Evolutionary conservation across 2,113 vertebrate species (phyloP).

Genomic region (Apodemus sylvaticus): DNA sequence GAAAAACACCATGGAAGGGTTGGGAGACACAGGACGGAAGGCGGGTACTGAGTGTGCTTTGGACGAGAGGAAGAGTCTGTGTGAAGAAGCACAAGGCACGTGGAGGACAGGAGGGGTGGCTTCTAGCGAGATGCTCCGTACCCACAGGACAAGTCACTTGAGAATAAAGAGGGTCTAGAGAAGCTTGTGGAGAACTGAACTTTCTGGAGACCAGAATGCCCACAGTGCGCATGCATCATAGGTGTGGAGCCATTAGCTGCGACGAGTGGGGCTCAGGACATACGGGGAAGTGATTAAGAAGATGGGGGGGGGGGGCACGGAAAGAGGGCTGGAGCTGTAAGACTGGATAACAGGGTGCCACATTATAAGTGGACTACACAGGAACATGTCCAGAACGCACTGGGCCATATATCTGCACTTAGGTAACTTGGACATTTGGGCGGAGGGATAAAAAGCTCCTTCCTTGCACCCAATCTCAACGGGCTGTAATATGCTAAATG

Average conservation of each 20-base stretch:
- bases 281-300: neutral
- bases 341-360: neutral
- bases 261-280: too few species aligned
- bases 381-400: slow-evolving; percentile 44
- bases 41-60: neutral
- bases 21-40: neutral
- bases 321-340: neutral
- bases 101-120: neutral
- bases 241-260: accelerated
- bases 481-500: slow-evolving; percentile 51
- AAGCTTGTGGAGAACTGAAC: neutral
- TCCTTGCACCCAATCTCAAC: neutral
- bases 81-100: neutral
- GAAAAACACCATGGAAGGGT: neutral
- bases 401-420: slow-evolving; percentile 46
- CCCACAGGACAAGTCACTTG: neutral
- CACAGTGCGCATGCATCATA: too few species aligned
- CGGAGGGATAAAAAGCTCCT: slow-evolving; percentile 30
- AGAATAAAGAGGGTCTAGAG: neutral
- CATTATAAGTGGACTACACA: neutral
- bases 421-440: slow-evolving; percentile 63
- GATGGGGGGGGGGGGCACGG: too few species aligned
- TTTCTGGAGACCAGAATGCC: neutral
- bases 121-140: neutral
- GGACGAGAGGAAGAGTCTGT: neutral